phyloP scores from a whole-genome alignment of 2,888 invertebrate species.

The Cerastoderma edule region DNA sequence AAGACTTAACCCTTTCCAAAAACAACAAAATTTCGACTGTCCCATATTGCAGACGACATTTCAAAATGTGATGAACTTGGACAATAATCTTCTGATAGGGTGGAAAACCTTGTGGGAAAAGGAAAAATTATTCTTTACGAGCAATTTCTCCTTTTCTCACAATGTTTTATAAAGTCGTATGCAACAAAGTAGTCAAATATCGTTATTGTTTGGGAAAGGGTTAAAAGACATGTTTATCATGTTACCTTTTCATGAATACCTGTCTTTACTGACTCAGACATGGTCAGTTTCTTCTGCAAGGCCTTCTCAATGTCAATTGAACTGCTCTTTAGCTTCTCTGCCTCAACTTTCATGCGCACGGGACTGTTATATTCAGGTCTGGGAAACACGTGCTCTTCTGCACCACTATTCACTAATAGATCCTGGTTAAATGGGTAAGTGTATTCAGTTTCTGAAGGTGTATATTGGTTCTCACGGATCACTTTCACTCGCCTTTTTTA shows the following conservation, averaged over 20 bases:
- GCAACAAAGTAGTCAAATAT: no score
- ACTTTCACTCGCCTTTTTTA: constrained; percentile 64
- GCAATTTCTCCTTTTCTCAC: no score
- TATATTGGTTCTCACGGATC: constrained; percentile 67
- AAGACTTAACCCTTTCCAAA: no score
- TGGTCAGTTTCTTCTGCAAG: constrained; percentile 66
- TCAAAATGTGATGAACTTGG: no score
- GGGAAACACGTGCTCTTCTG: constrained; percentile 73
- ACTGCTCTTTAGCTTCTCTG: constrained; percentile 65
- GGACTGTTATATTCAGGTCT: constrained; percentile 80
- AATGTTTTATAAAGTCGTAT: no score
- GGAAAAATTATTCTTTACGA: no score
- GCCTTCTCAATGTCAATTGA: constrained; percentile 69
- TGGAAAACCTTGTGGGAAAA: no score
- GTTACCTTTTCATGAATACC: constrained; percentile 77
- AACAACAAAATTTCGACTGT: no score
- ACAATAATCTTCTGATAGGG: no score
- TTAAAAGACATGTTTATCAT: no score
- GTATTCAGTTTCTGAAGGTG: constrained; percentile 61
- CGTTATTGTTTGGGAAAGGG: no score
- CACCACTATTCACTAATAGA: constrained; percentile 38
- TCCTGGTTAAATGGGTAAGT: constrained; percentile 69
- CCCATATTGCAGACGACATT: no score
- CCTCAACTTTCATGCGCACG: constrained; percentile 70
- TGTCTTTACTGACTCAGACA: constrained; percentile 65